Conservation (phyloP, 2,888 invertebrate species). For the Liodrosophila aerea region DNA sequence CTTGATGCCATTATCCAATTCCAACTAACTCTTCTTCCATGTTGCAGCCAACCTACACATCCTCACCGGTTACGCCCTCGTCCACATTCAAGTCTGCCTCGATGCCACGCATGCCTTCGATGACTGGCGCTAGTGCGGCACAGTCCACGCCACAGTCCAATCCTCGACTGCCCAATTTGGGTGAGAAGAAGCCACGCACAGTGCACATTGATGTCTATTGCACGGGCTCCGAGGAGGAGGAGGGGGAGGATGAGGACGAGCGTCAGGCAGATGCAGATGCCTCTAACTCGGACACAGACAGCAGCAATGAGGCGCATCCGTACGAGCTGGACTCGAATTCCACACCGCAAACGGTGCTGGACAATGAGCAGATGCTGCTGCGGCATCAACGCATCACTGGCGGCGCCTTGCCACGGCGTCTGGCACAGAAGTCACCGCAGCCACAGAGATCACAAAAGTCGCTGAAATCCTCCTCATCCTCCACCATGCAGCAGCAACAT, state of each 20-base stretch:
- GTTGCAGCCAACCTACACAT: slow-evolving; percentile 65
- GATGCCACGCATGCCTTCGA: slow-evolving; percentile 74
- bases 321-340: slow-evolving; percentile 83
- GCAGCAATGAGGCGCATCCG: slow-evolving; percentile 42
- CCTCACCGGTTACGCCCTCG: slow-evolving; percentile 57
- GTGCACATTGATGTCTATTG: slow-evolving; percentile 90
- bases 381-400: slow-evolving; percentile 84
- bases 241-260: slow-evolving; percentile 81
- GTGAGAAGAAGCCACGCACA: slow-evolving; percentile 84
- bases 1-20: not conserved
- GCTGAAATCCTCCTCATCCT: not conserved
- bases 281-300: slow-evolving; percentile 59
- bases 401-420: slow-evolving; percentile 82
- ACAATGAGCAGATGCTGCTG: slow-evolving; percentile 85
- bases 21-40: not conserved
- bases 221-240: slow-evolving; percentile 85
- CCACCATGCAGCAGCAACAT: slow-evolving; percentile 1
- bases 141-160: slow-evolving; percentile 4
- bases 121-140: slow-evolving; percentile 17
- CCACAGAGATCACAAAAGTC: not conserved
- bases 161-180: slow-evolving; percentile 36
- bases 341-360: slow-evolving; percentile 86
- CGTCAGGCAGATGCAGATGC: slow-evolving; percentile 78
- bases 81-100: slow-evolving; percentile 80
- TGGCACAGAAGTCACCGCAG: slow-evolving; percentile 41